These are phyloP conservation scores for Drosophila birchii DNA, from an alignment of 2,888 invertebrate genomes.

Conservation along the genomic window DNA sequence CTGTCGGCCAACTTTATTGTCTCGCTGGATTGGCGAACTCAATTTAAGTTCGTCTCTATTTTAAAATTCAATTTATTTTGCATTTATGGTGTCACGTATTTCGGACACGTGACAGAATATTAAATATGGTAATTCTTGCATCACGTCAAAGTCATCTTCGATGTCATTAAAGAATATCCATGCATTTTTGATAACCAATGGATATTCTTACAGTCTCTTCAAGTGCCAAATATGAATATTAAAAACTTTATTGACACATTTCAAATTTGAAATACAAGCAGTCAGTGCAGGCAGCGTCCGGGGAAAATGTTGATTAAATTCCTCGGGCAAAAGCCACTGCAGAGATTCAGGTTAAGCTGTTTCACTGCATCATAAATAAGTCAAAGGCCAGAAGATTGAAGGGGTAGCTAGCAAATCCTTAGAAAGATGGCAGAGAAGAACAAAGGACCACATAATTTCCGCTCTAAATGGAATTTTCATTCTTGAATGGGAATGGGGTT, in stretches of 20 bases:
- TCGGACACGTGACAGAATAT: conserved; percentile 10
- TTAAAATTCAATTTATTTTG: conserved; percentile 32
- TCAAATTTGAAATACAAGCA: conserved; percentile 11
- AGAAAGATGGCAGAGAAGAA: neutral
- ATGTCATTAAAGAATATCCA: conserved; percentile 19
- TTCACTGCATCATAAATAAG: conserved; percentile 31
- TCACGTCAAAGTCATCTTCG: conserved; percentile 13
- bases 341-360: conserved; percentile 19
- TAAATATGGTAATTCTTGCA: conserved; percentile 3
- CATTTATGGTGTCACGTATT: conserved; percentile 13
- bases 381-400: conserved; percentile 26
- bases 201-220: neutral
- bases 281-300: no score
- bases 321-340: neutral
- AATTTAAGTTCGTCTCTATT: conserved; percentile 21
- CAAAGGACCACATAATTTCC: conserved; percentile 29
- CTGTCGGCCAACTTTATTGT: conserved; percentile 13
- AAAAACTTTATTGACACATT: conserved; percentile 18
- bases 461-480: conserved; percentile 7
- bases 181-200: neutral
- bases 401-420: neutral
- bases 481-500: neutral
- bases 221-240: conserved; percentile 14
- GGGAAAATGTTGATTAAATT: conserved; percentile 19
- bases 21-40: conserved; percentile 22